Evolutionary conservation across 2,113 vertebrate species (phyloP), one percentile per base, ranked within the genome.

Genomic region (Ardeotis arabs): DNA sequence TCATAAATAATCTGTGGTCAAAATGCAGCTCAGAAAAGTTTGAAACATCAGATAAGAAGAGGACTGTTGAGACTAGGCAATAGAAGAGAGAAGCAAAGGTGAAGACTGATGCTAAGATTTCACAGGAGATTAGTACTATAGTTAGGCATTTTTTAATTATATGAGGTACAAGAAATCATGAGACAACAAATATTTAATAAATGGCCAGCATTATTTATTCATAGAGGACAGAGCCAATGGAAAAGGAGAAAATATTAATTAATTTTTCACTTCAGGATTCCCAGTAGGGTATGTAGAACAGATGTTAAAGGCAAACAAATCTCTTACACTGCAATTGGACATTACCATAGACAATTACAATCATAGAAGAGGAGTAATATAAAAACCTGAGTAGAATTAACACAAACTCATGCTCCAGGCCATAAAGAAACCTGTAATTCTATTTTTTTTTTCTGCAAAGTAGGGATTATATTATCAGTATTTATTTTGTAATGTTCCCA

Each of bases 181-280:
- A 93, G 83, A 78, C 64, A 93, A 90, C 60, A 92, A 89, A 74
- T 92, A 90, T 88, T 95, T 94, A 84, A 84, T 93, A 94, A 86
- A 64, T 81, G 37, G 5, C 11, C 41, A 77, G 1, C 9, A 77
- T 95, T 88, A 95, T 90, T 90, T 96, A 86, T 93, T 90, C 44
- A 83, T 45, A 86, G 52, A 78, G 19, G 49, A 88, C 19, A 88
- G 49, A 93, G 31, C 47, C 80, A 95, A 87, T 68, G 62, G 76
- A 64, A 86, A 73, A 90, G 16, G 23, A 90, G 64, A 84, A 94
- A 90, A 89, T 75, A 80, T 67, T 90, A 93, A 89, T 92, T 93
- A 93, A 60, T 80, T 93, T 88, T 96, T 94, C 55, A 49, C 27
- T 90, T 87, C 83, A 87, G 29, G 69, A 74, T 89, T 94, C 92